These are phyloP conservation scores for Tursiops truncatus DNA, from an alignment of 2,113 vertebrate genomes.

Conservation along the genomic window DNA sequence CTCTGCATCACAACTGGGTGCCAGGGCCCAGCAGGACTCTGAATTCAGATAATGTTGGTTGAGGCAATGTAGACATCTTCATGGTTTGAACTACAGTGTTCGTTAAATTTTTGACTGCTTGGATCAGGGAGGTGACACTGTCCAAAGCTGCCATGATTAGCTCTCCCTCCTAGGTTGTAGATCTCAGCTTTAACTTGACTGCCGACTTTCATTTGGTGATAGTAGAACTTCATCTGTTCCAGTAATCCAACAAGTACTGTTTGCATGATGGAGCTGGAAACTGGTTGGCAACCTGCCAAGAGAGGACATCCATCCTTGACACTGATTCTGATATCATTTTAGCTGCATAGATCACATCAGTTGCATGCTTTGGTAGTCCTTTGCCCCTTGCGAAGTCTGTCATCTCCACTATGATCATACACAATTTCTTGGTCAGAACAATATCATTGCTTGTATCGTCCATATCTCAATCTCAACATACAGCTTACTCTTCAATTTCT, in stretches of 20 bases:
- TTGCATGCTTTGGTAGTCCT: conserved; percentile 85
- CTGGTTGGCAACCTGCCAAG: conserved; percentile 86
- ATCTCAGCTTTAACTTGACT: conserved; percentile 88
- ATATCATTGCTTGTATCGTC: not conserved
- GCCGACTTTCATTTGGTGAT: conserved; percentile 87
- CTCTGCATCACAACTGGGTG: conserved; percentile 87
- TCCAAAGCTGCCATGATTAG: conserved; percentile 86
- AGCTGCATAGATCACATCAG: conserved; percentile 85
- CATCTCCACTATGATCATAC: not conserved
- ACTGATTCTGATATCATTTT: conserved; percentile 86
- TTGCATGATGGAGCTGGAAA: conserved; percentile 85
- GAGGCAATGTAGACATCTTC: conserved; percentile 90
- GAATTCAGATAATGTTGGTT: conserved; percentile 87
- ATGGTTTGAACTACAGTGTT: conserved; percentile 88
- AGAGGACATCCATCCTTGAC: conserved; percentile 84
- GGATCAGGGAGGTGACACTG: conserved; percentile 86
- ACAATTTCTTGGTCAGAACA: not conserved
- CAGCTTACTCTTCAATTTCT: not conserved
- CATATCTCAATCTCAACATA: not conserved
- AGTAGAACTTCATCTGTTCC: conserved; percentile 86
- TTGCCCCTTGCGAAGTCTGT: conserved; percentile 76
- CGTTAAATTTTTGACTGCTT: conserved; percentile 88
- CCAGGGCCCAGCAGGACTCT: conserved; percentile 81
- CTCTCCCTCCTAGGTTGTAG: conserved; percentile 84
- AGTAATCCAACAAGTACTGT: conserved; percentile 86